These are phyloP conservation scores for Congeria kusceri DNA, from an alignment of 2,888 invertebrate genomes.

Conservation along the genomic window DNA sequence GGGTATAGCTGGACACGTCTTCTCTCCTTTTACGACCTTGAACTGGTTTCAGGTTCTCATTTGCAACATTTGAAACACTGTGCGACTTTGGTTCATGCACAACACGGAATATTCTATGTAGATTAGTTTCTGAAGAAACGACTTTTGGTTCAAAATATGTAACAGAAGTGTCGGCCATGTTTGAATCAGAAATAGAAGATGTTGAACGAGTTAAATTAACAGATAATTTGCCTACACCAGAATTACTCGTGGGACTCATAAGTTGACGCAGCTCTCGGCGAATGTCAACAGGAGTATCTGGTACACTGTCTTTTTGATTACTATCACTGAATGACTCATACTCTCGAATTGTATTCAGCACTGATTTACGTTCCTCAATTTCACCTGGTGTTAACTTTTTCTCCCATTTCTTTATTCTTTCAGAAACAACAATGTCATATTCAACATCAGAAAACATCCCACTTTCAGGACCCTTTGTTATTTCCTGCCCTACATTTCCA, in stretches of 20 bases:
- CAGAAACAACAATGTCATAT: constrained; percentile 80
- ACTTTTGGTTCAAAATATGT: constrained; percentile 68
- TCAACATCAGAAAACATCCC: constrained; percentile 83
- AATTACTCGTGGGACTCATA: constrained; percentile 46
- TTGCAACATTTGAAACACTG: background rate
- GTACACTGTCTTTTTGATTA: constrained; percentile 40
- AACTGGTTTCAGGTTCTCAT: constrained; percentile 10
- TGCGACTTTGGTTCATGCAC: constrained; percentile 58
- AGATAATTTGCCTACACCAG: constrained; percentile 59
- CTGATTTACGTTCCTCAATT: constrained; percentile 39
- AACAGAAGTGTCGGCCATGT: constrained; percentile 27
- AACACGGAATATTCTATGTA: constrained; percentile 71
- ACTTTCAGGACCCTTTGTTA: constrained; percentile 59
- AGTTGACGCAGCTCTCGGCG: constrained; percentile 52
- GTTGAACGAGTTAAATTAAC: constrained; percentile 65
- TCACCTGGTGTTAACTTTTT: constrained; percentile 72
- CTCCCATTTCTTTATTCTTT: constrained; percentile 82
- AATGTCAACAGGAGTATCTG: constrained; percentile 56
- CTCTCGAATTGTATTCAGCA: constrained; percentile 72
- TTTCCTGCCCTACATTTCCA: constrained; percentile 18
- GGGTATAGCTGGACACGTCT: constrained; percentile 24
- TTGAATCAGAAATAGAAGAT: constrained; percentile 53
- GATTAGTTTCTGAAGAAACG: constrained; percentile 67
- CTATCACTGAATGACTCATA: constrained; percentile 59
- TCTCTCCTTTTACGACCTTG: constrained; percentile 22